Percentiles rank a stretch among this genome's conserved stretches.
phyloP scores from a whole-genome alignment of 2,113 vertebrate species.

The Centropristis striata region DNA sequence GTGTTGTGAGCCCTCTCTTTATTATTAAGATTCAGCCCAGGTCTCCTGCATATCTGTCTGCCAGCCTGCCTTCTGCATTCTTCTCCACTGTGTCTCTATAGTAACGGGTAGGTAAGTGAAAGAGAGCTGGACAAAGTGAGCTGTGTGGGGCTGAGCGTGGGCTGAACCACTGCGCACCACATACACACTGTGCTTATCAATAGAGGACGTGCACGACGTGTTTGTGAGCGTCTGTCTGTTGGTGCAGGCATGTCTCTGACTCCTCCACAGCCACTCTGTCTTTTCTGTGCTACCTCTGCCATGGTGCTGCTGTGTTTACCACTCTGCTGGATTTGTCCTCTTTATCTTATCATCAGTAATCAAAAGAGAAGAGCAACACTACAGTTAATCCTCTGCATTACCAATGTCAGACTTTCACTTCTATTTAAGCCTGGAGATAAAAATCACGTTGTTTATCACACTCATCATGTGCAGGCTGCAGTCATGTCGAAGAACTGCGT shows the following conservation, averaged over 20 bases:
- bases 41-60: conserved; percentile 66
- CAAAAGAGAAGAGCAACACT: neutral
- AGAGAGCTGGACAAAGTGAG: conserved; percentile 68
- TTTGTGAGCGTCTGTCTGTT: conserved; percentile 1
- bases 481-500: neutral
- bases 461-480: neutral
- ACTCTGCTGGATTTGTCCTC: neutral
- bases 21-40: conserved; percentile 74
- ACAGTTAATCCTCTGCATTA: neutral
- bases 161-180: conserved; percentile 62
- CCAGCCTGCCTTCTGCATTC: conserved; percentile 69
- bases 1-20: conserved; percentile 41
- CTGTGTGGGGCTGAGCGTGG: conserved; percentile 64
- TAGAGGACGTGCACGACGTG: conserved; percentile 6
- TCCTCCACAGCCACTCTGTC: conserved; percentile 1
- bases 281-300: neutral
- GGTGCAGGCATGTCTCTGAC: conserved; percentile 26
- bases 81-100: conserved; percentile 77
- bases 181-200: conserved; percentile 26
- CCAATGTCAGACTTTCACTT: neutral
- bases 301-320: neutral
- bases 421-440: neutral
- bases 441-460: neutral
- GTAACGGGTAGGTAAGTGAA: conserved; percentile 82
- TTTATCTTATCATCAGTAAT: neutral